Evolutionary conservation across 1,140 invertebrate species (phyloP).

Genomic region (Metaphire vulgaris): DNA sequence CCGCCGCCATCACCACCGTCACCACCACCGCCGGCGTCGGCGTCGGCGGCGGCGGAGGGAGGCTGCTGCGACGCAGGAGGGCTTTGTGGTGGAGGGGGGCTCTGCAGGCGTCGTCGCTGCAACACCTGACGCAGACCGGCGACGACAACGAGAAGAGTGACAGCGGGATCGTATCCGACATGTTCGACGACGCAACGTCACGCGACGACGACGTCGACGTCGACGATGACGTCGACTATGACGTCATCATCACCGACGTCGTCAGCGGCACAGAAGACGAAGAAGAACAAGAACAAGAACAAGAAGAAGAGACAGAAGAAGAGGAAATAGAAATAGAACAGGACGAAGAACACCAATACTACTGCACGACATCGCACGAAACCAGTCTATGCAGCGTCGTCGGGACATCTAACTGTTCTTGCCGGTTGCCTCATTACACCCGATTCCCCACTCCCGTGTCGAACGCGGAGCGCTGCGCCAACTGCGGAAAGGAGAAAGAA

Average conservation of each 20-base stretch:
- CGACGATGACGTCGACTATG: no score
- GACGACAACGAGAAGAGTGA: slow-evolving; percentile 9
- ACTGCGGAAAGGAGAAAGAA: background rate
- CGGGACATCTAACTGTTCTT: background rate
- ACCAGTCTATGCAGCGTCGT: background rate
- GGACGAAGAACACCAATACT: no score
- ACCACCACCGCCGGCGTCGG: no score
- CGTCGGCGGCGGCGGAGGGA: no score
- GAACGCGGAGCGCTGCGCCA: background rate
- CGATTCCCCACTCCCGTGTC: background rate
- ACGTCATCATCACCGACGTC: no score
- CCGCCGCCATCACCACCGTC: background rate
- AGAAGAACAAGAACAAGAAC: no score
- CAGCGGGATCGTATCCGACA: slow-evolving; percentile 11
- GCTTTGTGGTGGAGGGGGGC: no score
- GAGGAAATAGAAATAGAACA: background rate
- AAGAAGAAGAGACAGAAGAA: background rate
- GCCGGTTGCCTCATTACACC: background rate
- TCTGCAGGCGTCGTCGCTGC: background rate
- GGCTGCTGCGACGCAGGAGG: no score
- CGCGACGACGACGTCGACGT: background rate
- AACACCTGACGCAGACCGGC: background rate
- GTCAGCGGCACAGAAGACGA: no score
- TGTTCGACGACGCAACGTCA: background rate
- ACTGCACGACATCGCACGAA: background rate